Evolutionary conservation across 2,113 vertebrate genomes (phyloP), one percentile per base, ranked within the genome.

Genomic region (Sturnus vulgaris): DNA sequence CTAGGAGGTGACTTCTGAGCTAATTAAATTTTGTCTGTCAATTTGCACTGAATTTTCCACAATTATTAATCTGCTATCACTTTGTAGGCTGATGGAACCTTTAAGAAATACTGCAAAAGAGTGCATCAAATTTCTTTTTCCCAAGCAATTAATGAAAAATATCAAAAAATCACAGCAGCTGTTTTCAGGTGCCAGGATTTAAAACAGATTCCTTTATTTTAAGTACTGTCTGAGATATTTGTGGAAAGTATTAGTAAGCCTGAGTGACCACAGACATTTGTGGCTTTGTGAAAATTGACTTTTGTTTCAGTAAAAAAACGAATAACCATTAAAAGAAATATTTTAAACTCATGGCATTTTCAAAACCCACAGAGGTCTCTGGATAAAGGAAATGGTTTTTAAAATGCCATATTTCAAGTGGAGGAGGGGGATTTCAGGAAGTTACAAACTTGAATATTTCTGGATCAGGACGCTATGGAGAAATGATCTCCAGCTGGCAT

Each of bases 281-380:
- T 82, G 81, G 57, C 35, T 86, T 76, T 92, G 22, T 71, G 50
- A 95, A 93, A 92, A 89, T 28, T 84, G 68, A 46, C 39, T 91
- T 86, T 71, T 73, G 14, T 70, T 92, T 73, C 35, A 57, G 24
- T 77, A 72, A 73, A 86, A 95, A 44, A 59, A 39, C 11, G 6
- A 31, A 42, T 65, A 53, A 63, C 5, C 11, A 77, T 72, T 68
- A 50, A 60, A 92, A 92, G 37, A 71, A 89, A 76, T 70, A 70
- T 75, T 95, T 92, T 64, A 68, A 83, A 78, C 21, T 5, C 5
- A 11, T 27, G 22, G 23, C 1, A 1, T 56, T 84, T 94, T 72
- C 66, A 82, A 84, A 95, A 35, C 40, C 44, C 42, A 56, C 52
- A 86, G 52, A 86, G 33, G 53, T 86, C 42, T 69, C 57, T 2